A percentile compares a stretch with the other conserved stretches of the same genome.
phyloP scores from a whole-genome alignment of 2,113 vertebrate species.

The Bufo gargarizans region DNA sequence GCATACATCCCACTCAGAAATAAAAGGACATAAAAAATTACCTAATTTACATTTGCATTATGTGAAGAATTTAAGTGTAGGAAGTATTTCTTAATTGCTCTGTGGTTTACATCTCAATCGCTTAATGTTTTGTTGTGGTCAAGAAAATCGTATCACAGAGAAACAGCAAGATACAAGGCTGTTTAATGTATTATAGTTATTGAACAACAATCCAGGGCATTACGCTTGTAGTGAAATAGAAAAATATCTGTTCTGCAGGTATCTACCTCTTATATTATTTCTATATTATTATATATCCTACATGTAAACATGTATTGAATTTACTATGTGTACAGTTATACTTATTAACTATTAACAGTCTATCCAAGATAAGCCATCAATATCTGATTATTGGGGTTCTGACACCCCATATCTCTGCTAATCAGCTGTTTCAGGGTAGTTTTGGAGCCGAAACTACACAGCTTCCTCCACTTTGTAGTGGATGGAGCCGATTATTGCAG shows the following conservation, averaged over 20 bases:
- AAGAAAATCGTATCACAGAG: slow-evolving; percentile 20
- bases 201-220: background rate
- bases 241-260: too few relatives aligned
- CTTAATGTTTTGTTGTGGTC: slow-evolving; percentile 48
- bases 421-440: too few relatives aligned
- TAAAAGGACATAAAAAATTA: slow-evolving; percentile 61
- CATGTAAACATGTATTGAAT: background rate
- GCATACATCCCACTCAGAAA: slow-evolving; percentile 72
- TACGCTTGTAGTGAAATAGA: background rate
- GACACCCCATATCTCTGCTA: too few relatives aligned
- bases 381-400: too few relatives aligned
- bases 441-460: too few relatives aligned
- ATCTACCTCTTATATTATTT: background rate
- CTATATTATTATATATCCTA: background rate
- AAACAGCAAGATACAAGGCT: slow-evolving; percentile 29
- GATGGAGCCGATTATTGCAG: too few relatives aligned
- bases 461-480: too few relatives aligned
- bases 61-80: slow-evolving; percentile 39
- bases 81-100: slow-evolving; percentile 52
- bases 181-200: slow-evolving; percentile 13
- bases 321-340: too few relatives aligned
- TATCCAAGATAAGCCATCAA: too few relatives aligned
- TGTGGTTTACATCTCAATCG: slow-evolving; percentile 38
- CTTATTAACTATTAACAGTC: too few relatives aligned
- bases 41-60: slow-evolving; percentile 50